Base-by-base conservation (phyloP, 1,140 invertebrate genomes). In the Brachionus sp. region DNA sequence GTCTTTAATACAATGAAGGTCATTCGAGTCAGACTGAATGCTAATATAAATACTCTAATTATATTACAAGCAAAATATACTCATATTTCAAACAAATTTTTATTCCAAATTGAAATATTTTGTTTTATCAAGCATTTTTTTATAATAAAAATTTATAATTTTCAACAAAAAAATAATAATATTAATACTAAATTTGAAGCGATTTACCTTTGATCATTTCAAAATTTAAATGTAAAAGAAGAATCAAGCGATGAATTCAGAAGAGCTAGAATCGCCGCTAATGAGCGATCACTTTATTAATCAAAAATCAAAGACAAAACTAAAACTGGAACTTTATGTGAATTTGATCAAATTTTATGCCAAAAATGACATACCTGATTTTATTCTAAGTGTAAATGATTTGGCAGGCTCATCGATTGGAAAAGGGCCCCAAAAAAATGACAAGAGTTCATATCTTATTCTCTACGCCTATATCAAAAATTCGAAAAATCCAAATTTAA, bases 401-500 rank as follows among this genome's bases (percentile, higher is more conserved):
- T 12, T 80, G 13, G 46, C 77, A 42, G 77, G 77, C 10, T 80
- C 77, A 19, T 23, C 16, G 0, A 37, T 80, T 23, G 77, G 35
- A 2, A 80, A 80, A 25, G 37, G 50, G 13, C 50, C 7, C 57
- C 39, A 66, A 37, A 80, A 66, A 57, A n/a, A 64, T 62, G 37
- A 66, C 37, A 25, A 7, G 0, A 57, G 33, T n/a, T 57, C 77
- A 6, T 80, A 37, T 62, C 50, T 80, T 29, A 80, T 44, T 37
- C 19, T 80, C 6, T 80, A 80, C 39, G 50, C 50, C 42, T 80
- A 80, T 16, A 44, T 44, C 19, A 57, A 80, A 44, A 57, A 62
- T 29, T 6, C 44, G 0, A 44, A 77, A 53, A 44, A 77, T 29
- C 25, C 50, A 12, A 39, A 25, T 62, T 66, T 25, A 35, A 66